These are phyloP conservation scores for Rhagologus leucostigma DNA, from an alignment of 2,113 vertebrate species.

Conservation along the genomic window DNA sequence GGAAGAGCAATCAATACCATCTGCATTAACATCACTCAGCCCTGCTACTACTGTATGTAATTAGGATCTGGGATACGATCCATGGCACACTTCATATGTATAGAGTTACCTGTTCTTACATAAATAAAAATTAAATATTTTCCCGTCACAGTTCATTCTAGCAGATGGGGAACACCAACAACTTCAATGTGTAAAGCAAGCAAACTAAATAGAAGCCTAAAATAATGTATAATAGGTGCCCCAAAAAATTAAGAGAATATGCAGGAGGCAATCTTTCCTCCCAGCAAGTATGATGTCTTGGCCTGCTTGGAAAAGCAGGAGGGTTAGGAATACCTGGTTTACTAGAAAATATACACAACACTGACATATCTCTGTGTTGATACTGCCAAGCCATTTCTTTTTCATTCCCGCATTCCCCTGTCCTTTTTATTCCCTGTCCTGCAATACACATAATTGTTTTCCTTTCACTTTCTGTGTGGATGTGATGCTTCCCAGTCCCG, in stretches of 20 bases:
- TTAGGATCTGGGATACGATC: background rate
- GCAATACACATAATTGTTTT: fast-evolving
- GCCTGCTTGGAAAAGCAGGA: background rate
- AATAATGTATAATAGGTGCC: background rate
- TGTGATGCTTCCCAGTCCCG: background rate
- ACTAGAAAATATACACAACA: background rate
- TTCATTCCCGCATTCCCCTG: background rate
- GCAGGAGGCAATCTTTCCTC: background rate
- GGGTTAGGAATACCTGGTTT: background rate
- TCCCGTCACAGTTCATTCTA: background rate
- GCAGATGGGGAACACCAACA: background rate
- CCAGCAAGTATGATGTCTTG: background rate
- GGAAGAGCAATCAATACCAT: background rate
- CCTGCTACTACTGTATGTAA: background rate
- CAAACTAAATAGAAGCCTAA: background rate
- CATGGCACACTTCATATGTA: background rate
- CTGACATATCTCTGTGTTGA: background rate
- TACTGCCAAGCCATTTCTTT: background rate
- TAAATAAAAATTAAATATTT: background rate
- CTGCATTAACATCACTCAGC: background rate
- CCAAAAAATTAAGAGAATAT: background rate
- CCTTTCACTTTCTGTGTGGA: background rate
- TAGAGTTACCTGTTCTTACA: background rate
- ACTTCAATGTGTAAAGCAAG: background rate
- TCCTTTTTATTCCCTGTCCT: background rate